These are phyloP conservation scores for Periparus ater DNA, from an alignment of 2,797 vertebrate genomes.

Conservation along the genomic window DNA sequence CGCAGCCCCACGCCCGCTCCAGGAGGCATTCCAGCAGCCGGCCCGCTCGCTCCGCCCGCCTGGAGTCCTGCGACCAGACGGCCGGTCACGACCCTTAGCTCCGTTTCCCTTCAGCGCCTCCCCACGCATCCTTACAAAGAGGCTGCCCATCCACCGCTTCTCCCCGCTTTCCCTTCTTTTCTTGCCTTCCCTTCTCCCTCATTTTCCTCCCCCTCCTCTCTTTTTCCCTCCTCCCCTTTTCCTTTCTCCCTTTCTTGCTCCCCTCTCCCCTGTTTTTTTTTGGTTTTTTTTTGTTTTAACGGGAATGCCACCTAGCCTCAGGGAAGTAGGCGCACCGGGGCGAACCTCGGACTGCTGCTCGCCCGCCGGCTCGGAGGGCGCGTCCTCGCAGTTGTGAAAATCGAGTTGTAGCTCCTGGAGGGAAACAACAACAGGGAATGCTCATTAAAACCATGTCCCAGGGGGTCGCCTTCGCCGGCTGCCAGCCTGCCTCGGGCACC, in stretches of 20 bases:
- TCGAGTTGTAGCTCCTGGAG: conserved; percentile 17
- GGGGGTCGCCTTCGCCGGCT: background rate
- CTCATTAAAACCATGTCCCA: background rate
- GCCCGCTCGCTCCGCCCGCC: background rate
- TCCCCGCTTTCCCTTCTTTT: background rate
- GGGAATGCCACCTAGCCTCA: background rate
- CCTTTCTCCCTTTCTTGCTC: background rate
- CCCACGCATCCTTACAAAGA: background rate
- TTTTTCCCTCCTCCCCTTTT: rapidly evolving
- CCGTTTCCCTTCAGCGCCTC: background rate
- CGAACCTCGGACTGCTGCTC: conserved; percentile 18
- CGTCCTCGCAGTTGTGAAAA: conserved; percentile 46
- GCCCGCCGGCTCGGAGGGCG: background rate
- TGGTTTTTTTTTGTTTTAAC: too few relatives aligned
- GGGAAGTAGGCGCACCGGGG: background rate
- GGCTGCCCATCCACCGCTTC: background rate
- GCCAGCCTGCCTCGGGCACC: too few relatives aligned
- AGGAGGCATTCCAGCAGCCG: conserved; percentile 7
- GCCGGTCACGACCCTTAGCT: background rate
- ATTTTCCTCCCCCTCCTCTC: rapidly evolving
- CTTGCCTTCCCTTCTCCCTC: background rate
- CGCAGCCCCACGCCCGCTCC: background rate
- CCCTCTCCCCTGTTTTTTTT: rapidly evolving
- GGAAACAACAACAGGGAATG: background rate
- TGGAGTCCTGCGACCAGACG: background rate